Base-by-base conservation (phyloP, 2,113 vertebrate genomes). In the Callipepla californica region DNA sequence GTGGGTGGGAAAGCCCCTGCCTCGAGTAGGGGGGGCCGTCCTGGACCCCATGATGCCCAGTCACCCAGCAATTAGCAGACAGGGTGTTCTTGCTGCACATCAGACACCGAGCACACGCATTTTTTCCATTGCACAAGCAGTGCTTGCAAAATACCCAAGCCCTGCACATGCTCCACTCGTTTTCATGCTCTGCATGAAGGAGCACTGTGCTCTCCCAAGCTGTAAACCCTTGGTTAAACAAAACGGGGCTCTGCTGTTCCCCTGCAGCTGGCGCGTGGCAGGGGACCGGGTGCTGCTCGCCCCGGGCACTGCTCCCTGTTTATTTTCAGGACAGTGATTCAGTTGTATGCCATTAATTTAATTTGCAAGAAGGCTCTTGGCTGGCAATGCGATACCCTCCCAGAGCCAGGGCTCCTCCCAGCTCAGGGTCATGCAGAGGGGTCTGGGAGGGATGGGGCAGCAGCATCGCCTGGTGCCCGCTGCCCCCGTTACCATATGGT, bases 71-170 rank as follows among this genome's bases (percentile, higher is more conserved):
- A 25, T 42, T 30, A 89, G 65, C 87, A 67, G 63, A 32, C 73
- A 55, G 69, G 2, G 0, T 10, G 57, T 90, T 76, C 83, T 80
- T 59, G 32, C 48, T 2, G 5, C 72, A 32, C 23, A 1, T 74
- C 79, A 67, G 79, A 53, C 90, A 74, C 68, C 15, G 8, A 62
- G 74, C 34, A 89, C 42, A 10, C 62, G 77, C 83, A 3, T 8
- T 66, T 20, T 90, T 90, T 57, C 77, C 95, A 93, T 93, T 96
- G 89, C 93, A 93, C 57, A 95, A 95, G 94, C 91, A 86, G 73
- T 65, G 22, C 78, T 95, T 95, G 89, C 89, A 93, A 94, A 94
- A 93, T 30, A 92, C 65, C 80, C 74, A 1, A 57, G 44, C 38
- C 83, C 66, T n/a, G 78, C 93, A 57, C 26, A 15, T 87, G 89